Percentiles rank a stretch among this genome's conserved stretches.
Conservation (phyloP, 2,797 vertebrate genomes). For the Epinephelus awoara region DNA sequence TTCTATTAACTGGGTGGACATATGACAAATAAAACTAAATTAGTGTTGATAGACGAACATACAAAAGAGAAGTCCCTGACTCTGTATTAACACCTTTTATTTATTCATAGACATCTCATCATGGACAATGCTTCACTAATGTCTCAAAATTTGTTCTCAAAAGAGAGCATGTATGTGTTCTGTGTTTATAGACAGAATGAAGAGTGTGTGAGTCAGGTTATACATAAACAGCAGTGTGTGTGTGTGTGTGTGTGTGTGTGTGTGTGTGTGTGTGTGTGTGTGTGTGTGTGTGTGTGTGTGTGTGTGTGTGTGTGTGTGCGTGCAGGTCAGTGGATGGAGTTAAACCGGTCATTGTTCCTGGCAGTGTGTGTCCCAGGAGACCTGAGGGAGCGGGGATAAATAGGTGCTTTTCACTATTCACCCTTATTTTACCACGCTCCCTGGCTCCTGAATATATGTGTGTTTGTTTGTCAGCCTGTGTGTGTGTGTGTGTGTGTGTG, state of each 20-base stretch:
- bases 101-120: no score
- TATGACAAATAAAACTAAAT: no score
- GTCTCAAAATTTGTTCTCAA: not conserved
- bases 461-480: conserved; percentile 1
- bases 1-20: no score
- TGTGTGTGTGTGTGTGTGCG: conserved; percentile 36
- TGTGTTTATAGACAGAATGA: conserved; percentile 18
- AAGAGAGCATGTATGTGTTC: not conserved
- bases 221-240: not conserved
- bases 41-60: no score
- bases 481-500: conserved; percentile 22
- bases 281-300: conserved; percentile 31
- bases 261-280: not conserved
- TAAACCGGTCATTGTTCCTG: conserved; percentile 71
- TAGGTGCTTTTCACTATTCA: conserved; percentile 77
- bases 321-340: conserved; percentile 56
- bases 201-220: conserved; percentile 9
- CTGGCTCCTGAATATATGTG: conserved; percentile 32
- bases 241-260: conserved; percentile 5
- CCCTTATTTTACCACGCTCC: conserved; percentile 58
- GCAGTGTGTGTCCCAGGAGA: conserved; percentile 61
- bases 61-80: no score
- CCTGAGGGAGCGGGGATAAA: conserved; percentile 67
- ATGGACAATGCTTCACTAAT: no score
- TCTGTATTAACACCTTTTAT: no score